Evolutionary conservation across 2,888 invertebrate species (phyloP).

Genomic region (Chloroclystis v-ata): DNA sequence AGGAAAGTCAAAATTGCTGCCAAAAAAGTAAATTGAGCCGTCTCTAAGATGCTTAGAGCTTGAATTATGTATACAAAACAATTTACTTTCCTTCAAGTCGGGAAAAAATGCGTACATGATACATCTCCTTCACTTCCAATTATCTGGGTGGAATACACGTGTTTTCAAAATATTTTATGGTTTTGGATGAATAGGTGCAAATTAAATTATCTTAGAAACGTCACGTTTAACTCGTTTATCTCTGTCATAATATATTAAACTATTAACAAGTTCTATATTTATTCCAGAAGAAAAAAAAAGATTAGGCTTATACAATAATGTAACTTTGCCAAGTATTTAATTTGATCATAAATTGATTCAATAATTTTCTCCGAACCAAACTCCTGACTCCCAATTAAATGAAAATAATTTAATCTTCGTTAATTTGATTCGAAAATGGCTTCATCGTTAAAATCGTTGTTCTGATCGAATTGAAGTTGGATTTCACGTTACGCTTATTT

Average conservation of each 20-base stretch:
- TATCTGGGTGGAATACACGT: slow-evolving; percentile 14
- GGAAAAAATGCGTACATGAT: slow-evolving; percentile 30
- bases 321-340: too few species aligned
- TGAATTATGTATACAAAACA: slow-evolving; percentile 36
- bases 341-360: too few species aligned
- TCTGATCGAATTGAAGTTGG: slow-evolving; percentile 8
- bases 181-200: too few species aligned
- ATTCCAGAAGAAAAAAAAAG: too few species aligned
- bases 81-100: slow-evolving; percentile 29
- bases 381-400: not conserved
- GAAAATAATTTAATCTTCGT: not conserved
- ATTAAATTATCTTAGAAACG: too few species aligned
- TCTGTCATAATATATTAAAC: too few species aligned
- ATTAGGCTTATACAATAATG: too few species aligned
- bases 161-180: not conserved
- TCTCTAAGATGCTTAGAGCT: slow-evolving; percentile 7
- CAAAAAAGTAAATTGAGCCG: slow-evolving; percentile 18
- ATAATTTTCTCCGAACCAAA: too few species aligned
- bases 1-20: slow-evolving; percentile 1
- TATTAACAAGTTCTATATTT: too few species aligned
- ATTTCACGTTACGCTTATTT: slow-evolving; percentile 17
- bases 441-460: slow-evolving; percentile 13
- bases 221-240: too few species aligned
- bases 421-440: slow-evolving; percentile 8
- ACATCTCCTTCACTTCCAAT: slow-evolving; percentile 19